A percentile compares a stretch with the other conserved stretches of the same genome.
These are phyloP conservation scores for Hystrix cristata DNA, from an alignment of 2,113 vertebrate species.

Conservation along the genomic window DNA sequence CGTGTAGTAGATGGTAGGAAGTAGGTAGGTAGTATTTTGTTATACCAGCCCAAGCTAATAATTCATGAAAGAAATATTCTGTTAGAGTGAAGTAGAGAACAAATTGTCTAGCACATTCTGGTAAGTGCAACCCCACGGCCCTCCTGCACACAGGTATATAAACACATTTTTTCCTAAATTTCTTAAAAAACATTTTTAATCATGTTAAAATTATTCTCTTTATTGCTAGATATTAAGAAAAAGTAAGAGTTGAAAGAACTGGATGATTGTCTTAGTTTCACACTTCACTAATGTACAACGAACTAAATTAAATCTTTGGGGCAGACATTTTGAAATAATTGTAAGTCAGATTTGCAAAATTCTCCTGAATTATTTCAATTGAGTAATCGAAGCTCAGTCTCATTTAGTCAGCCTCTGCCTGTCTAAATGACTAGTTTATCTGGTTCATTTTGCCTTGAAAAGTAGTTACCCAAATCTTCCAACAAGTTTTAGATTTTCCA, in stretches of 20 bases:
- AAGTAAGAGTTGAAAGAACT: slow-evolving; percentile 16
- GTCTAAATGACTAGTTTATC: slow-evolving; percentile 61
- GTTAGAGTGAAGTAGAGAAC: not conserved
- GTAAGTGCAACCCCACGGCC: not conserved
- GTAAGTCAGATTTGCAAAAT: slow-evolving; percentile 59
- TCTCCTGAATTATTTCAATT: slow-evolving; percentile 41
- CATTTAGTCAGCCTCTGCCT: not conserved
- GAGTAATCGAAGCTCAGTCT: slow-evolving; percentile 50
- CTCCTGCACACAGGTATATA: not conserved
- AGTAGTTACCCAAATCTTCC: slow-evolving; percentile 49
- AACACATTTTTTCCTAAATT: slow-evolving; percentile 18
- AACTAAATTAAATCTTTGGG: not conserved
- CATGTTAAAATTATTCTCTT: slow-evolving; percentile 29
- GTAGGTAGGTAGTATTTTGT: not conserved
- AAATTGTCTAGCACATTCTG: not conserved
- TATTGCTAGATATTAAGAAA: not conserved
- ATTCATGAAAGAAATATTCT: not conserved
- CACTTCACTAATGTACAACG: not conserved
- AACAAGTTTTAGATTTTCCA: slow-evolving; percentile 31
- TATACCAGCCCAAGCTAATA: not conserved
- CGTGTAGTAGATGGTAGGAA: not conserved
- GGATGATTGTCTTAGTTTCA: slow-evolving; percentile 7
- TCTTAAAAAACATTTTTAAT: slow-evolving; percentile 38
- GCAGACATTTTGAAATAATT: slow-evolving; percentile 52
- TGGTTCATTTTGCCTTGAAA: slow-evolving; percentile 51